A percentile compares a stretch with the other conserved stretches of the same genome.
Conservation (phyloP, 2,888 invertebrate genomes). For the Meiosimyza platycephala region DNA sequence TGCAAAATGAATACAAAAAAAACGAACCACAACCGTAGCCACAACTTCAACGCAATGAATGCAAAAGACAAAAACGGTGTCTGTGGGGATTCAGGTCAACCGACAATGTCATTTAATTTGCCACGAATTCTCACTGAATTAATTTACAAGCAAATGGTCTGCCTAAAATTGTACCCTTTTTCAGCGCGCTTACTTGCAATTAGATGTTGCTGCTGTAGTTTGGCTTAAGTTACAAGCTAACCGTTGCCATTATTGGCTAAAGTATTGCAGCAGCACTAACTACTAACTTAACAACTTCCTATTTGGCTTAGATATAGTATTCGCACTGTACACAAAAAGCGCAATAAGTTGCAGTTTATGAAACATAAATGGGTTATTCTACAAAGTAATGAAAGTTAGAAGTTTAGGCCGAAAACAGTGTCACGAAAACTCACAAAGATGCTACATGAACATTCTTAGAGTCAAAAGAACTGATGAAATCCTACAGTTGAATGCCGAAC, state of each 20-base stretch:
- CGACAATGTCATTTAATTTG: slow-evolving; percentile 46
- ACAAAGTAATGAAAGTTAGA: too few species aligned
- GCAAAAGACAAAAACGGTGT: slow-evolving; percentile 40
- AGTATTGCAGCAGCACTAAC: slow-evolving; percentile 1
- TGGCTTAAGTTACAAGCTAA: neutral
- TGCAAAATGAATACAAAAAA: neutral
- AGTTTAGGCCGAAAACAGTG: too few species aligned
- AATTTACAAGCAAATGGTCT: slow-evolving; percentile 8
- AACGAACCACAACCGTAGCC: neutral
- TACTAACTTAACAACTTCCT: too few species aligned
- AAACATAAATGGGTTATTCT: too few species aligned
- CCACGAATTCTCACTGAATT: slow-evolving; percentile 30
- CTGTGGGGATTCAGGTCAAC: slow-evolving; percentile 58
- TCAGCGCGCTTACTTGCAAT: neutral
- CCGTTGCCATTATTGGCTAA: slow-evolving; percentile 19
- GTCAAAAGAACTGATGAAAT: too few species aligned
- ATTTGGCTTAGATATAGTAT: too few species aligned
- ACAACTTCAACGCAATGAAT: neutral
- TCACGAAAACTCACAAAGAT: too few species aligned
- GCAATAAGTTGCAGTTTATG: too few species aligned
- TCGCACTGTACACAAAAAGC: too few species aligned
- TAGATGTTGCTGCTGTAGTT: too few species aligned
- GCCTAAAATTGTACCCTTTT: neutral
- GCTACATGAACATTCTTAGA: too few species aligned
- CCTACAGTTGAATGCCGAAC: too few species aligned